These are phyloP conservation scores for Sylvietta virens DNA, from an alignment of 2,113 vertebrate species.

Conservation along the genomic window DNA sequence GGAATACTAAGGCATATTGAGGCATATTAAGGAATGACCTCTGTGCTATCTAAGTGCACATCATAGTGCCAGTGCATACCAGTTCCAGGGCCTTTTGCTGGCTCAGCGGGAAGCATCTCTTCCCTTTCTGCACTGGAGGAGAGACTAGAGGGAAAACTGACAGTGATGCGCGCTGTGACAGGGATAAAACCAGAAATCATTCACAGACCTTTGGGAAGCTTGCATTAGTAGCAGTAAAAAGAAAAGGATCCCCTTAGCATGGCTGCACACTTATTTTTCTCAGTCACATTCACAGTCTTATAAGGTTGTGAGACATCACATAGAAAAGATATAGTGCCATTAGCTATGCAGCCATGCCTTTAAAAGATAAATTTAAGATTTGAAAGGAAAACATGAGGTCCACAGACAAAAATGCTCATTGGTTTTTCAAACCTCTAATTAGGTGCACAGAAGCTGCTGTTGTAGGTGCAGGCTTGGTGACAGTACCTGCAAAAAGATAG, in stretches of 20 bases:
- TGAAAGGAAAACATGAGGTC: neutral
- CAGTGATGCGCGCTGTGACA: neutral
- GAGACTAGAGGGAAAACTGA: neutral
- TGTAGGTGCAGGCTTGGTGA: neutral
- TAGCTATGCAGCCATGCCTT: neutral
- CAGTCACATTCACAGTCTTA: fast-evolving
- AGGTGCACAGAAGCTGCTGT: neutral
- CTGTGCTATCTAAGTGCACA: neutral
- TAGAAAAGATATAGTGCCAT: neutral
- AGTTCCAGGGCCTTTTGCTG: neutral
- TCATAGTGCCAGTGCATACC: neutral
- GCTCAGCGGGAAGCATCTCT: neutral
- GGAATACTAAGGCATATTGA: neutral
- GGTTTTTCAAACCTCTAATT: neutral
- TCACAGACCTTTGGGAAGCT: neutral
- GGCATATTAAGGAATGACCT: neutral
- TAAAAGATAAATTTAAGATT: neutral
- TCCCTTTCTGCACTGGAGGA: neutral
- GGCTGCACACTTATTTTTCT: neutral
- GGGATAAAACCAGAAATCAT: neutral
- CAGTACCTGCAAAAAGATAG: neutral
- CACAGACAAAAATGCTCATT: neutral
- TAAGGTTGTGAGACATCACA: fast-evolving
- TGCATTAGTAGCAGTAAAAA: neutral
- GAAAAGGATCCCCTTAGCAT: neutral